Percentiles rank a stretch among this genome's conserved stretches.
Conservation (phyloP, 2,888 invertebrate genomes). For the Spisula solida region DNA sequence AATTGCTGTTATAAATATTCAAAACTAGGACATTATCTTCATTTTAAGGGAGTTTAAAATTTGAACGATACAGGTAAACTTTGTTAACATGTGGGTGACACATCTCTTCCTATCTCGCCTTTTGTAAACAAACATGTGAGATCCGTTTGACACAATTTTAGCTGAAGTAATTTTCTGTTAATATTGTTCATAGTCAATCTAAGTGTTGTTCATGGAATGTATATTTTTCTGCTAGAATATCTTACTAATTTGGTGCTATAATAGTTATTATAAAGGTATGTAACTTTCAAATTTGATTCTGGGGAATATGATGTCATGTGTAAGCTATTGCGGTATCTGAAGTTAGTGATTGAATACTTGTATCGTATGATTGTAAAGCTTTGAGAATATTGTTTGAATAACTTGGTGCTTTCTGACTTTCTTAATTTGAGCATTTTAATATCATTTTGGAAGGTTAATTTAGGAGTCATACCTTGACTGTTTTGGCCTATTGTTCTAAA, state of each 20-base stretch:
- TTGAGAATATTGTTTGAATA: too few relatives aligned
- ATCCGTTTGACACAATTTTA: not conserved
- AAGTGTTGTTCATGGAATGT: not conserved
- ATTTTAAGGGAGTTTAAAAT: not conserved
- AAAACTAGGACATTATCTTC: conserved; percentile 1
- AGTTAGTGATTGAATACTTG: too few relatives aligned
- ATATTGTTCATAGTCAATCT: not conserved
- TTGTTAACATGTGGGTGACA: not conserved
- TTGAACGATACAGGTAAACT: not conserved
- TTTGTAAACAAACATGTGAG: conserved; percentile 18
- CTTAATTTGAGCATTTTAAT: too few relatives aligned
- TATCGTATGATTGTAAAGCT: too few relatives aligned
- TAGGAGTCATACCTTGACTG: too few relatives aligned
- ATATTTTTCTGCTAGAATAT: not conserved
- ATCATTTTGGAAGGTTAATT: too few relatives aligned
- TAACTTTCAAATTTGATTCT: too few relatives aligned
- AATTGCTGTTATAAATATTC: not conserved
- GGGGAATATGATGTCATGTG: too few relatives aligned
- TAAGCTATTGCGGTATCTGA: too few relatives aligned
- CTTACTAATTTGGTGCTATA: not conserved
- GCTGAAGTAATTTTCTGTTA: not conserved
- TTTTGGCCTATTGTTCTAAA: too few relatives aligned
- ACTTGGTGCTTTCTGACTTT: too few relatives aligned
- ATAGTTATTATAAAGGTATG: not conserved
- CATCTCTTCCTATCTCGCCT: not conserved